Evolutionary conservation across 2,888 invertebrate genomes (phyloP), one percentile per base, ranked within the genome.

Genomic region (Agonopterix alstromeriana): DNA sequence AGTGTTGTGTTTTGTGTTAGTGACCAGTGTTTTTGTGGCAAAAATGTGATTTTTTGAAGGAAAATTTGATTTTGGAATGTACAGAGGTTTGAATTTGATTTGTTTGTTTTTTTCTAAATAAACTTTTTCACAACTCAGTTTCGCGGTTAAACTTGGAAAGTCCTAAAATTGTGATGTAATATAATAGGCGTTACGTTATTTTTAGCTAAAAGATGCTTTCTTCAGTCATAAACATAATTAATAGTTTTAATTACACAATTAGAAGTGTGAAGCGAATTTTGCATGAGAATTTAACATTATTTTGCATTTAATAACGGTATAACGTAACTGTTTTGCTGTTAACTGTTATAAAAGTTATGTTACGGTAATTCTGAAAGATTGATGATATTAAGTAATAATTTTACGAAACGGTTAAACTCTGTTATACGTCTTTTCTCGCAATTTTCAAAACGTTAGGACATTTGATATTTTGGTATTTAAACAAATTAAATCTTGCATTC

Each of bases 31-130:
- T 48, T 46, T 46, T 47, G 45, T 48, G 47, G 36, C 43, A 43
- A 46, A 46, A 50, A 47, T 51, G 53, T 53, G 52, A 50, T 52
- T 27, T 27, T 27, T 53, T 51, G 46, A 51, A 51, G 27, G 27
- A 53, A 52, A 48, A 35, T 46, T 44, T 42, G 27, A 36, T 14
- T 40, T 53, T 60, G 75, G 71, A 69, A 71, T 73, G 71, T 60
- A 59, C 47, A 54, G 63, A 76, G 77, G 76, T 75, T 75, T 70
- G 74, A 57, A 50, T 53, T 57, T 58, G 47, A 48, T 43, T 43
- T 9, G 27, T 43, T 43, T 9, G 10, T 35, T 10, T 12, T 46
- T 42, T 48, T 36, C 46, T 52, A 48, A 45, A 40, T 52, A 53
- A 53, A 53, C 55, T 62, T 60, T 56, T 45, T 54, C 64, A 69